A percentile compares a stretch with the other conserved stretches of the same genome.
These are phyloP conservation scores for Neuroterus valhalla DNA, from an alignment of 1,140 invertebrate genomes.

Conservation along the genomic window DNA sequence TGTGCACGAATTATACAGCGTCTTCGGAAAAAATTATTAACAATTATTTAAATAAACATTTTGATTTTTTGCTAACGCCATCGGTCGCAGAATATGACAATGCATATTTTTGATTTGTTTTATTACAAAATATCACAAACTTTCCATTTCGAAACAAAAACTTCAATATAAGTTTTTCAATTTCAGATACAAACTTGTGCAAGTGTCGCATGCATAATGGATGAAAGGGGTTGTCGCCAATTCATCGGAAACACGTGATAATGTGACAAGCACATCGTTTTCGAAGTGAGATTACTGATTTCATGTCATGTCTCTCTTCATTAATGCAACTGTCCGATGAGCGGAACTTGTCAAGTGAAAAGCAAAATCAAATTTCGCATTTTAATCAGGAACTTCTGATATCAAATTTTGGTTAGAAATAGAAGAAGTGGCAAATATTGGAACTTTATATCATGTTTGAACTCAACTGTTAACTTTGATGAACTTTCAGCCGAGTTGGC, in stretches of 20 bases:
- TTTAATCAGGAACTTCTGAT: no score
- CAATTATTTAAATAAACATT: no score
- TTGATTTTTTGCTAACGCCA: no score
- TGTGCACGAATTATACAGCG: no score
- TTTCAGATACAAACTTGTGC: not conserved
- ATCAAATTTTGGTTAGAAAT: no score
- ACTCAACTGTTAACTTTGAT: not conserved
- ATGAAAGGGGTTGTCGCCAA: not conserved
- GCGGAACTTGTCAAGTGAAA: slow-evolving; percentile 11
- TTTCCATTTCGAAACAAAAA: no score
- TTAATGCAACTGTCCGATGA: not conserved
- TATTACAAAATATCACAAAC: no score
- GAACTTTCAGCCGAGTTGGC: not conserved
- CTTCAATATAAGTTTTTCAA: not conserved
- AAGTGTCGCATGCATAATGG: not conserved
- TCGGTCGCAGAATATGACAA: no score
- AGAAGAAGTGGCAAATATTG: no score
- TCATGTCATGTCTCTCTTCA: slow-evolving; percentile 5
- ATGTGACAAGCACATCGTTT: not conserved
- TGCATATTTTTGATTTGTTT: no score
- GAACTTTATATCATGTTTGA: not conserved
- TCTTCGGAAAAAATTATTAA: no score
- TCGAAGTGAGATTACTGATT: slow-evolving; percentile 24
- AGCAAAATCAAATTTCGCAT: not conserved
- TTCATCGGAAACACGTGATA: slow-evolving; percentile 17